Conservation (phyloP, 2,113 vertebrate genomes). For the Leptodactylus fuscus region DNA sequence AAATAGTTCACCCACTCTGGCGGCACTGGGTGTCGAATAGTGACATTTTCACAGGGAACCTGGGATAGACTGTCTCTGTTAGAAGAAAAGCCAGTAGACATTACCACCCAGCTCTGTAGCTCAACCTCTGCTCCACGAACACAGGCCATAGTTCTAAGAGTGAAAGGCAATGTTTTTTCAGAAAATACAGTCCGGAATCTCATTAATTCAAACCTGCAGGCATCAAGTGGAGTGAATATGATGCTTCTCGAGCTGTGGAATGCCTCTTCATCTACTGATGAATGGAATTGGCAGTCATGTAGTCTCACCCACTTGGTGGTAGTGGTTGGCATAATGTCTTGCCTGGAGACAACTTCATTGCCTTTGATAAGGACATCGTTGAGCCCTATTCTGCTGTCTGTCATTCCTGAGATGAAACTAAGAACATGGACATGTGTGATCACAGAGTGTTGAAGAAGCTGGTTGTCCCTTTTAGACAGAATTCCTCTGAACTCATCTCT, state of each 20-base stretch:
- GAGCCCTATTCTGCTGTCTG: constrained; percentile 83
- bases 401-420: constrained; percentile 83
- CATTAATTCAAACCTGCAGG: constrained; percentile 85
- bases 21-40: constrained; percentile 85
- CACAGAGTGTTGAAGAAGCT: constrained; percentile 79
- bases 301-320: constrained; percentile 88
- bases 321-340: constrained; percentile 89
- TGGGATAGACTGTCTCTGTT: constrained; percentile 82
- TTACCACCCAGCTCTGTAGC: constrained; percentile 89
- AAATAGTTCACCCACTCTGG: constrained; percentile 89
- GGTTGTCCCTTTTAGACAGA: constrained; percentile 77
- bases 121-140: constrained; percentile 86
- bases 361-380: constrained; percentile 87
- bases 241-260: constrained; percentile 76
- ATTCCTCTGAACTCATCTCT: constrained; percentile 83
- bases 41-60: constrained; percentile 88
- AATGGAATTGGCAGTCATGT: constrained; percentile 78
- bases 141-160: constrained; percentile 80
- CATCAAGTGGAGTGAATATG: constrained; percentile 81
- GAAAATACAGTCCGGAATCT: constrained; percentile 82
- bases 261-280: constrained; percentile 77
- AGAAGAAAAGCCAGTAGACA: constrained; percentile 85
- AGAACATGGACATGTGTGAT: constrained; percentile 81
- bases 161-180: constrained; percentile 86
- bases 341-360: constrained; percentile 85